Percentiles rank a stretch among this genome's conserved stretches.
These are phyloP conservation scores for Epizoanthus stellaris DNA, from an alignment of 92 coral and sea anemone species.

Conservation along the genomic window DNA sequence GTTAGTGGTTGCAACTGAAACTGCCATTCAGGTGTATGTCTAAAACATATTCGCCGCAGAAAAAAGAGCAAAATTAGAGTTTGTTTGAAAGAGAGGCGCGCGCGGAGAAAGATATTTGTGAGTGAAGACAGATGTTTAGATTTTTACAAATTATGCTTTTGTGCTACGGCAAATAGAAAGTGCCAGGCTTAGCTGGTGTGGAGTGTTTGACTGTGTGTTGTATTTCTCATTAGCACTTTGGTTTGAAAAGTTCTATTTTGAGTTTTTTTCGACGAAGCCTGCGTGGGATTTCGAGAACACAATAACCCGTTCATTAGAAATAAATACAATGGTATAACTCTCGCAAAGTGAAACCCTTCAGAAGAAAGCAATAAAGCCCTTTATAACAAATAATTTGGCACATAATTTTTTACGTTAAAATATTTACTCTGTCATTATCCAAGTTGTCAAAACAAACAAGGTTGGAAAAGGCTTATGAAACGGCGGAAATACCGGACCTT, in stretches of 20 bases:
- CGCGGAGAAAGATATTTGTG: constrained; percentile 30
- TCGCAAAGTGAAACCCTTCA: constrained; percentile 7
- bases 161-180: constrained; percentile 52
- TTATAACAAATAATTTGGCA: constrained; percentile 39
- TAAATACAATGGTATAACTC: constrained; percentile 24
- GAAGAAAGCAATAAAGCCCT: constrained; percentile 24
- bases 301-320: constrained; percentile 27
- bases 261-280: constrained; percentile 16
- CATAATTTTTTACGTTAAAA: constrained; percentile 44
- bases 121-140: constrained; percentile 44
- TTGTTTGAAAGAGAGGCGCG: constrained; percentile 25
- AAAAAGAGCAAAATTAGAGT: constrained; percentile 17
- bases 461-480: not conserved
- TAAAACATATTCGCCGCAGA: constrained; percentile 3
- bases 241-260: constrained; percentile 30
- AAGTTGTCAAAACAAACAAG: constrained; percentile 63
- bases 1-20: constrained; percentile 9
- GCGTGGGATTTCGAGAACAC: constrained; percentile 26
- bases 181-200: constrained; percentile 13
- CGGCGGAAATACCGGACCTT: not conserved
- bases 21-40: not conserved
- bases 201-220: constrained; percentile 41
- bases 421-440: constrained; percentile 64
- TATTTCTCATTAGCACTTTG: constrained; percentile 46
- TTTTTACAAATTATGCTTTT: constrained; percentile 40